phyloP scores from a whole-genome alignment of 2,888 invertebrate species.

The Catocala sponsa region DNA sequence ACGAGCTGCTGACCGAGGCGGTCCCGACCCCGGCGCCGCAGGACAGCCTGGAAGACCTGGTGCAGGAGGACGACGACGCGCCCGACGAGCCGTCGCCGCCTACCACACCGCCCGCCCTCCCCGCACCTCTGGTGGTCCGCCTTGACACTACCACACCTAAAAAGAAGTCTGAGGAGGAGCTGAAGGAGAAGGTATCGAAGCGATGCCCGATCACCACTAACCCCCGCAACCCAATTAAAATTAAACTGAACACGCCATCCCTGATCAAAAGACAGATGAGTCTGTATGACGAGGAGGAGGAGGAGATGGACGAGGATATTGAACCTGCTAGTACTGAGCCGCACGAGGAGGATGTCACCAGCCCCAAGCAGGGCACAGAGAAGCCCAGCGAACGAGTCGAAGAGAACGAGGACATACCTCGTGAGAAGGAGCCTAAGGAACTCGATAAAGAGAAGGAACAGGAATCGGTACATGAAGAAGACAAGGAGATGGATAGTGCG shows the following conservation, averaged over 20 bases:
- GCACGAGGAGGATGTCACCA: background rate
- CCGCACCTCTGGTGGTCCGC: constrained; percentile 2
- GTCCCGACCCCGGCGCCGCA: constrained; percentile 28
- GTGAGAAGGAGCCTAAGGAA: background rate
- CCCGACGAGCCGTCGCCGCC: constrained; percentile 9
- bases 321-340: constrained; percentile 44
- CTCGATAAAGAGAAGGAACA: background rate
- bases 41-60: constrained; percentile 37
- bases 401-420: background rate
- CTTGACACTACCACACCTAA: constrained; percentile 34
- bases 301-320: constrained; percentile 34
- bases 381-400: background rate
- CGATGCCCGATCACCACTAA: constrained; percentile 76
- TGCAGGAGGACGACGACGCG: constrained; percentile 44
- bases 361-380: background rate
- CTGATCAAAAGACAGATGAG: constrained; percentile 84
- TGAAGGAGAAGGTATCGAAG: constrained; percentile 76
- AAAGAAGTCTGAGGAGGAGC: constrained; percentile 66
- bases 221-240: constrained; percentile 79
- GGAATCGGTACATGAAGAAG: background rate
- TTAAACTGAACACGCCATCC: constrained; percentile 79
- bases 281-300: constrained; percentile 85
- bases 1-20: constrained; percentile 39
- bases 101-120: constrained; percentile 11
- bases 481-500: constrained; percentile 5